Percentiles rank a stretch among this genome's conserved stretches.
These are phyloP conservation scores for Iguana delicatissima DNA, from an alignment of 2,797 vertebrate species.

Conservation along the genomic window DNA sequence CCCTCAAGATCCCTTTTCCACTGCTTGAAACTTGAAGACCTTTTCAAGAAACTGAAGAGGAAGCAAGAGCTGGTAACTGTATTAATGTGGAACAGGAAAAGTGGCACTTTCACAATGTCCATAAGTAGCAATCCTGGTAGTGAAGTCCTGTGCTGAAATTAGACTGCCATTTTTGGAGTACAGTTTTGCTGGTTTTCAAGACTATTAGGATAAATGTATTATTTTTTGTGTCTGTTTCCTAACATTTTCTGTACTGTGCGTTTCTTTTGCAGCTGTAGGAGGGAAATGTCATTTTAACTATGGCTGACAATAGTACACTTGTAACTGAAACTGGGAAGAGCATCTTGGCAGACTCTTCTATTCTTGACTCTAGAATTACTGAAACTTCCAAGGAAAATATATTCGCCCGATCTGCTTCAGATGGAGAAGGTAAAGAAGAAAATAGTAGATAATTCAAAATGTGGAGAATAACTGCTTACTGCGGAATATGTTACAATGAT, in stretches of 20 bases:
- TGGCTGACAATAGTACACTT: slow-evolving; percentile 91
- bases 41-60: neutral
- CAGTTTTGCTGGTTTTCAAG: neutral
- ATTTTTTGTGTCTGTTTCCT: neutral
- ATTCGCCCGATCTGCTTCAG: slow-evolving; percentile 78
- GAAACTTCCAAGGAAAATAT: slow-evolving; percentile 90
- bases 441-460: slow-evolving; percentile 21
- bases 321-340: slow-evolving; percentile 84
- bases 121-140: neutral
- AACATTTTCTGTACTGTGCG: slow-evolving; percentile 13
- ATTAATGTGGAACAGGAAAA: neutral
- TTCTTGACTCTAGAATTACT: slow-evolving; percentile 89
- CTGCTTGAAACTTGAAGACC: neutral
- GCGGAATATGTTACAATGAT: neutral
- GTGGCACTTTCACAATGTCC: neutral
- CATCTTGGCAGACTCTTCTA: slow-evolving; percentile 91
- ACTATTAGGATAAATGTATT: neutral
- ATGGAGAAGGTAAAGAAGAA: slow-evolving; percentile 85
- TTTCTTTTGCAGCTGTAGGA: slow-evolving; percentile 61
- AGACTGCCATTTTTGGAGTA: neutral
- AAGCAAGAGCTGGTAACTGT: neutral
- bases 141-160: neutral
- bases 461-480: neutral
- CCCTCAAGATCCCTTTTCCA: neutral
- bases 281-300: slow-evolving; percentile 64